Evolutionary conservation across 2,113 vertebrate species (phyloP), one percentile per base, ranked within the genome.

Genomic region (Hypomesus transpacificus): DNA sequence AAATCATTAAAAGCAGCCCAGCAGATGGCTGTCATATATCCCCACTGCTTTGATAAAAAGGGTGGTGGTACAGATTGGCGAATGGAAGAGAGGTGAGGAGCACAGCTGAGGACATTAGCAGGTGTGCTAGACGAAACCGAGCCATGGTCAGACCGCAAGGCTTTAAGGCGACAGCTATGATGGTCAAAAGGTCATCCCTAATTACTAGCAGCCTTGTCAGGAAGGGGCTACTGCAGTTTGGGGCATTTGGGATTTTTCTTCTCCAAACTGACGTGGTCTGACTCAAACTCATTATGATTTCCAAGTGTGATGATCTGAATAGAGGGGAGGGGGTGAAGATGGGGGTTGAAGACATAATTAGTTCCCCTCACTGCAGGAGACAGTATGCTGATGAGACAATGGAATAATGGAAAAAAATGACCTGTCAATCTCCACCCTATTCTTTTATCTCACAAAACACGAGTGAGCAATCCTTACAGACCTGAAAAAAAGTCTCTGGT

Each of bases 1-100:
- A 84, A 94, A 94, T 92, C 91, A 93, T 93, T 91, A 93, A 94
- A 94, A 88, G 87, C 86, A 87, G 86, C 86, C 80, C 73, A 90
- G 85, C 92, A 93, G 92, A 93, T 94, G 92, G 88, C 82, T 81
- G 83, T 90, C 82, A 78, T 78, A 76, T 89, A 80, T 85, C 77
- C 80, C 78, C 65, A 80, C 77, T 66, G 68, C 87, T 87, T 88
- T 83, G 79, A 88, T 83, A 84, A 84, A 79, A 71, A 69, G 69
- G 73, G 74, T 68, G 68, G 66, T 66, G 70, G 72, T 74, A 52
- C 53, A 16, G 75, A 28, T 69, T 62, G 60, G 69, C 76, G 77
- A 59, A 21, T 26, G 68, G 46, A 5, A 22, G 66, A 53, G 28
- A 39, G 8, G 68, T 59, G 69, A 39, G 20, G 31, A 14, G 54